Percentiles rank a stretch among this genome's conserved stretches.
phyloP scores from a whole-genome alignment of 2,888 invertebrate genomes.

The Leptopterna dolabrata region DNA sequence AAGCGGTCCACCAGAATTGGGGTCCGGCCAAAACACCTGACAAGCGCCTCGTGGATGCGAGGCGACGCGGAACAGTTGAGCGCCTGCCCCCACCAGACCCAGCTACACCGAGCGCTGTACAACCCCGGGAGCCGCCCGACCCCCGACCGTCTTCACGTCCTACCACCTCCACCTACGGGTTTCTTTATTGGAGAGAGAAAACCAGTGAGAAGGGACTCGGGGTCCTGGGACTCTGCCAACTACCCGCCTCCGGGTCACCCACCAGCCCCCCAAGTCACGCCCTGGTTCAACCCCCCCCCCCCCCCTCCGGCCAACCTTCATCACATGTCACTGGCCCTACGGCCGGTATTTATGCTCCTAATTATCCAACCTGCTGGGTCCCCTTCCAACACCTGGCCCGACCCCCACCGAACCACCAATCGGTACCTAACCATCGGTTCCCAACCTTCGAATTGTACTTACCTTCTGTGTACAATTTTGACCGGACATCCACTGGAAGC shows the following conservation, averaged over 20 bases:
- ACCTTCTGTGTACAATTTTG: no score
- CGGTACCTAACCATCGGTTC: no score
- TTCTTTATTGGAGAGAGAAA: not conserved
- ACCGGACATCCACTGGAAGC: no score
- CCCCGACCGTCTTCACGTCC: not conserved
- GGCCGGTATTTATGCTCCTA: slow-evolving; percentile 27
- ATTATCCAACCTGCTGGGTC: slow-evolving; percentile 36
- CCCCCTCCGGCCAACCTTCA: not conserved
- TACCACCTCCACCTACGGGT: not conserved
- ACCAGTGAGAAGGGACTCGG: not conserved
- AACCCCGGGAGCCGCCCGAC: not conserved
- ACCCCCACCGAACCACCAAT: no score
- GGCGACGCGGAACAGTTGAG: not conserved
- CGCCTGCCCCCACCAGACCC: not conserved
- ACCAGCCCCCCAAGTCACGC: not conserved
- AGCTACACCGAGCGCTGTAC: not conserved
- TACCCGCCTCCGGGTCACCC: not conserved
- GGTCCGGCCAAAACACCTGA: not conserved
- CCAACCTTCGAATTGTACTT: no score
- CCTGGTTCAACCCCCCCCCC: not conserved
- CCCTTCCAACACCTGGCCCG: no score
- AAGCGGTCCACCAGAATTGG: not conserved
- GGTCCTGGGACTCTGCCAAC: slow-evolving; percentile 25
- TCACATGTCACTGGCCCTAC: no score
- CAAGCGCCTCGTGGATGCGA: not conserved